Evolutionary conservation across 2,113 vertebrate species (phyloP).

Genomic region (Emydocephalus ijimae): DNA sequence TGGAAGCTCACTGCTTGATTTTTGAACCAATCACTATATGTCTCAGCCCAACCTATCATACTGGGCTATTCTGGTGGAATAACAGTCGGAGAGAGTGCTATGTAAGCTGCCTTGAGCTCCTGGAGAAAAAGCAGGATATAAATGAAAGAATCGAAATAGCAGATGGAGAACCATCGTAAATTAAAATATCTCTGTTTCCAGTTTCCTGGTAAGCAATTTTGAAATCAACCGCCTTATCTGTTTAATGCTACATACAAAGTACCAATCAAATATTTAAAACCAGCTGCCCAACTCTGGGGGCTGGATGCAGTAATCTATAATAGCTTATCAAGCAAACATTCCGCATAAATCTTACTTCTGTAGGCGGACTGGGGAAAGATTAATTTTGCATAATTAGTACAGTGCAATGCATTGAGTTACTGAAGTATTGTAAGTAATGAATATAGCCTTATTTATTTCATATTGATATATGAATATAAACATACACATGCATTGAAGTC

Average conservation of each 20-base stretch:
- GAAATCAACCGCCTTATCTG: neutral
- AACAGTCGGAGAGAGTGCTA: neutral
- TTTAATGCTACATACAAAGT: neutral
- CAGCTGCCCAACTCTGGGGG: neutral
- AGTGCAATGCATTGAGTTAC: neutral
- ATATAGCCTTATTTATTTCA: neutral
- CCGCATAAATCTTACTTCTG: neutral
- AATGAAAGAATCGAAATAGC: neutral
- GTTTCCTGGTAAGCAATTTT: neutral
- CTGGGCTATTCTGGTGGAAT: neutral
- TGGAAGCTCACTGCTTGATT: neutral
- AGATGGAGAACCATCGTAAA: neutral
- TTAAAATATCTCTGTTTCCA: neutral
- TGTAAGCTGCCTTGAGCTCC: neutral
- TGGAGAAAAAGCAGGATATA: neutral
- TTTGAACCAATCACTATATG: neutral
- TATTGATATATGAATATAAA: too few relatives aligned
- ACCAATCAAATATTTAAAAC: neutral
- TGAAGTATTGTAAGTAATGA: neutral
- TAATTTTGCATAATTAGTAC: neutral
- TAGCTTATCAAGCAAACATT: neutral
- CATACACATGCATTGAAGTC: neutral
- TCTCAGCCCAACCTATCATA: neutral
- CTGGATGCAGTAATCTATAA: neutral
- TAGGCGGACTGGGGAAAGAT: neutral